Base-by-base conservation (phyloP, 2,888 invertebrate genomes). In the Polymixis flavicincta region DNA sequence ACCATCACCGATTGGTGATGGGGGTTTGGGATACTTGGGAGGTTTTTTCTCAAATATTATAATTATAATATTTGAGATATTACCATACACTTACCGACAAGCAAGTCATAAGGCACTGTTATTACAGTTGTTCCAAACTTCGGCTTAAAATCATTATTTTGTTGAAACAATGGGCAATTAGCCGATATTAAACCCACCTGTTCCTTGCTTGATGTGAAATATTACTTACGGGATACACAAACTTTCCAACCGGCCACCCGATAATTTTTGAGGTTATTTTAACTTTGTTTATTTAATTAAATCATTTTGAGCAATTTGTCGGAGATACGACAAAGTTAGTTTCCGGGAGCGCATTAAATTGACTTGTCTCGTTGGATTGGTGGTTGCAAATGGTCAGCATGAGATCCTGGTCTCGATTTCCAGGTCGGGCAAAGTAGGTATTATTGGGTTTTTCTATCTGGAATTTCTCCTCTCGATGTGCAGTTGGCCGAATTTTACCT, bases 141-240 rank as follows among this genome's bases (percentile, higher is more conserved):
- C 45, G 74, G 85, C 84, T 84, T 84, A 88, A 90, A 91, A 89
- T 90, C 84, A 91, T 91, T 87, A 89, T 89, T 88, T 89, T 87
- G 85, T 84, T 82, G 86, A 88, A 91, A 90, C 91, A 91, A 90
- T 86, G 82, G 84, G 88, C 88, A 90, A 89, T 90, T 90, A 91
- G 87, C 90, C 85, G 85, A 87, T 88, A 89, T 89, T 87, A 90
- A 87, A 73, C 86, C 87, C 91, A 91, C 91, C 91, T 91, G 90
- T 88, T 88, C 80, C 85, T 88, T 87, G 84, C 76, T 80, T 84
- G 82, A 85, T 87, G 74, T 88, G 84, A 90, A 90, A 87, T 90
- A 89, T 90, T 86, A 83, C 85, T 74, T 68, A 76, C 48, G 78
- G 83, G 67, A 84, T 78, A 86, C 77, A 84, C 79, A 85, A 87